Base-by-base conservation (phyloP, 2,888 invertebrate genomes). In the Taphrorychus bicolor region DNA sequence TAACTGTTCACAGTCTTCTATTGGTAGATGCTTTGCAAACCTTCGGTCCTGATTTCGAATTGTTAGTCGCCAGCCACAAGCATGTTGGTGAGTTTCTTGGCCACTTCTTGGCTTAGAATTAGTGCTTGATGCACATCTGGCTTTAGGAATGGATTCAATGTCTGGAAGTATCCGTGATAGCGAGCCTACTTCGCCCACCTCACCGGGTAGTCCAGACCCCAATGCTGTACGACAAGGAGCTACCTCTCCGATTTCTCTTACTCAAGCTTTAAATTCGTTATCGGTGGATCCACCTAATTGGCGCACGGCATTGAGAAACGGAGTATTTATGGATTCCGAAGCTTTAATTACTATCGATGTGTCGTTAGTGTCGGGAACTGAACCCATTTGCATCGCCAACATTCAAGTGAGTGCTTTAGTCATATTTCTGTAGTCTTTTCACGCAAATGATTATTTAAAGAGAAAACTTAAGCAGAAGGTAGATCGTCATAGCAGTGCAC, bases 11-110 rank as follows among this genome's bases (percentile, higher is more conserved):
- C 82, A 95, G 96, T 76, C 85, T 98, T 73, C 85, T 98, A 63
- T 83, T 98, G 60, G 97, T 95, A 2, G 98, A 98, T 84, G 97
- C 97, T 54, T 85, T 97, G 80, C 97, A 98, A 83, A 95, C 95
- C 14, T 95, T 94, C 82, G 97, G 98, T 0, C 92, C 92, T 0
- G 97, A 98, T 85, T 98, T 96, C 84, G 97, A 97, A 81, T 85
- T 98, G 57, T 86, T 98, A 5, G 90, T 97, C 14, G 97, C 97
- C 22, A 97, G 96, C 80, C 97, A 98, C 82, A 93, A 93, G 78
- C 95, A 96, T 82, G 93, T 97, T 19, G 94, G 93, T 92, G 75
- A 79, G 83, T 32, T 52, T 41, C 45, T 7, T 1, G 16, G 11
- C 32, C n/a, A 32, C 11, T 32, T 32, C 11, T 11, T 11, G 11